Conservation (phyloP, 2,888 invertebrate genomes). For the Caenorhabditis virilis region DNA sequence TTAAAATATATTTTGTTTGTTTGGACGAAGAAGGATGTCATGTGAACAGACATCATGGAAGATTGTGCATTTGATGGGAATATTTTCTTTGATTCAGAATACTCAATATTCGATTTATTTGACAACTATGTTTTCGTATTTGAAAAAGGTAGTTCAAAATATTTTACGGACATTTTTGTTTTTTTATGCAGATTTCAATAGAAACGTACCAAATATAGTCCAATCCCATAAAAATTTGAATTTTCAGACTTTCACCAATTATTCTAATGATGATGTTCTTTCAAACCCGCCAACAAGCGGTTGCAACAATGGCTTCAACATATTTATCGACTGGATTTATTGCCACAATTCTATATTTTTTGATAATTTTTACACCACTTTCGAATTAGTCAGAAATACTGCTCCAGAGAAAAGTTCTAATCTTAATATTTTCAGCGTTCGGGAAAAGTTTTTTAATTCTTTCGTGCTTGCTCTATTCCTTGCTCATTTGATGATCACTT, state of each 20-base stretch:
- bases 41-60: slow-evolving; percentile 28
- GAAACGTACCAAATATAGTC: too few species aligned
- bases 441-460: slow-evolving; percentile 25
- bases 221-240: too few species aligned
- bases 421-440: slow-evolving; percentile 18
- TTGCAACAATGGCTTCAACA: slow-evolving; percentile 31
- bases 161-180: not conserved
- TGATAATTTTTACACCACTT: slow-evolving; percentile 24
- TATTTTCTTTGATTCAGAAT: slow-evolving; percentile 34
- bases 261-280: slow-evolving; percentile 36
- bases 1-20: not conserved
- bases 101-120: slow-evolving; percentile 36
- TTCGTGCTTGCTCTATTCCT: slow-evolving; percentile 21
- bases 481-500: slow-evolving; percentile 21
- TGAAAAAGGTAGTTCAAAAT: slow-evolving; percentile 11
- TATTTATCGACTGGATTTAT: slow-evolving; percentile 33
- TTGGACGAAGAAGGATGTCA: slow-evolving; percentile 7
- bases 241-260: slow-evolving; percentile 15
- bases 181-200: slow-evolving; percentile 30
- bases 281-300: slow-evolving; percentile 32
- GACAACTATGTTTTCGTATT: slow-evolving; percentile 32
- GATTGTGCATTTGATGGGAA: slow-evolving; percentile 32
- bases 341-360: slow-evolving; percentile 25
- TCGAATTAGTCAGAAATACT: slow-evolving; percentile 4
- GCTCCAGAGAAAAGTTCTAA: not conserved